Evolutionary conservation across 2,888 invertebrate species (phyloP).

Genomic region (Thera obeliscata): DNA sequence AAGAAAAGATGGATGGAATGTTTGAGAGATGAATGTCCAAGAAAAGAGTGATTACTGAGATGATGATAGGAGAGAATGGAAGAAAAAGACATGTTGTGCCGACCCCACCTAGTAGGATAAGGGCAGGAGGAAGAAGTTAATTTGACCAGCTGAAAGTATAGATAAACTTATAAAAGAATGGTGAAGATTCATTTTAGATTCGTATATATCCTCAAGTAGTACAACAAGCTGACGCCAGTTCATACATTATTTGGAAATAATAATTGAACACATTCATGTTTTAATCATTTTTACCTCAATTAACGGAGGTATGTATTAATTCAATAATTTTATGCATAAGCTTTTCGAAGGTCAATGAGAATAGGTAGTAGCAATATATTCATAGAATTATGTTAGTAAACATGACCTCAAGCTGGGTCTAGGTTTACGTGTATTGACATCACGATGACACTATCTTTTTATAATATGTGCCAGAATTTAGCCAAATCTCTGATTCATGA

Average conservation of each 20-base stretch:
- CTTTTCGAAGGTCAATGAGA: conserved; percentile 14
- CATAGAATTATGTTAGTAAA: conserved; percentile 31
- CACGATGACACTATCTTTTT: conserved; percentile 35
- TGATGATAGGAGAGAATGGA: too few species aligned
- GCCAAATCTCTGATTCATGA: conserved; percentile 26
- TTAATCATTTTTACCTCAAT: conserved; percentile 8
- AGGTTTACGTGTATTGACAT: conserved; percentile 30
- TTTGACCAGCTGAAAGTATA: too few species aligned
- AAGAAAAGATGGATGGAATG: too few species aligned
- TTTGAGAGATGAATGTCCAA: too few species aligned
- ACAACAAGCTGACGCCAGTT: conserved; percentile 18
- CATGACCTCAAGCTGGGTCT: conserved; percentile 35
- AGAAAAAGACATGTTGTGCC: too few species aligned
- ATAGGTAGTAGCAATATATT: conserved; percentile 20
- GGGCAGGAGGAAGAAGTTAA: too few species aligned
- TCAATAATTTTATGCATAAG: conserved; percentile 1
- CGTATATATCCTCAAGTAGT: too few species aligned
- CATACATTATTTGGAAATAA: conserved; percentile 20
- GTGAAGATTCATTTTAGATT: too few species aligned
- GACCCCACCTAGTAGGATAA: too few species aligned
- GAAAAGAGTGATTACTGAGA: too few species aligned
- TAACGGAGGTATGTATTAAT: background rate
- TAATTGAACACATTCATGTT: conserved; percentile 5
- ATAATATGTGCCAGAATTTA: conserved; percentile 26
- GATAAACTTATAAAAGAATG: too few species aligned